A percentile compares a stretch with the other conserved stretches of the same genome.
These are phyloP conservation scores for Cosmorhoe ocellata DNA, from an alignment of 2,888 invertebrate species.

Conservation along the genomic window DNA sequence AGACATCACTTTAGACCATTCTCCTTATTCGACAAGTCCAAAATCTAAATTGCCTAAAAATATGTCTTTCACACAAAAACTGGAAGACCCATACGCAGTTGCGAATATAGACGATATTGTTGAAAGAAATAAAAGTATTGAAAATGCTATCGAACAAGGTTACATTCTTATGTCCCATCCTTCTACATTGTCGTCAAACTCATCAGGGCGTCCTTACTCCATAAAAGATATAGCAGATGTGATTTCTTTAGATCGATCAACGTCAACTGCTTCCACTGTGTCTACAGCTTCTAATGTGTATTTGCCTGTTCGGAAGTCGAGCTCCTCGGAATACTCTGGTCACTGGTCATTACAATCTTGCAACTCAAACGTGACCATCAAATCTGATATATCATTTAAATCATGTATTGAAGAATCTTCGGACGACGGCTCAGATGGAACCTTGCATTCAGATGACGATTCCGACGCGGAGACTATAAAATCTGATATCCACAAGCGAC, in stretches of 20 bases:
- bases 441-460: slow-evolving; percentile 71
- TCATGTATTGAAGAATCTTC: slow-evolving; percentile 71
- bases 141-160: slow-evolving; percentile 40
- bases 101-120: slow-evolving; percentile 58
- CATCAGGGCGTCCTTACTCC: slow-evolving; percentile 65
- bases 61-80: slow-evolving; percentile 62
- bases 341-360: slow-evolving; percentile 73
- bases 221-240: slow-evolving; percentile 73
- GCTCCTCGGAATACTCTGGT: slow-evolving; percentile 76
- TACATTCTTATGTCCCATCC: slow-evolving; percentile 62
- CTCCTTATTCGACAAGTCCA: slow-evolving; percentile 58
- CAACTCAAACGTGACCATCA: slow-evolving; percentile 68
- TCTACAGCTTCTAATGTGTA: slow-evolving; percentile 65
- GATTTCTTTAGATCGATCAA: slow-evolving; percentile 62
- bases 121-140: slow-evolving; percentile 45
- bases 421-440: slow-evolving; percentile 66
- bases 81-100: slow-evolving; percentile 70
- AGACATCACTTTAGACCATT: slow-evolving; percentile 62
- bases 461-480: slow-evolving; percentile 74
- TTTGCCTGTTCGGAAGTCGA: slow-evolving; percentile 65
- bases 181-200: slow-evolving; percentile 56
- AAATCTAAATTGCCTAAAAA: slow-evolving; percentile 58
- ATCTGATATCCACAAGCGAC: slow-evolving; percentile 70
- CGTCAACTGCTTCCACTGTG: slow-evolving; percentile 59
- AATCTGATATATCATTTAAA: slow-evolving; percentile 69